These are phyloP conservation scores for Helostoma temminkii DNA, from an alignment of 2,797 vertebrate species.

Conservation along the genomic window DNA sequence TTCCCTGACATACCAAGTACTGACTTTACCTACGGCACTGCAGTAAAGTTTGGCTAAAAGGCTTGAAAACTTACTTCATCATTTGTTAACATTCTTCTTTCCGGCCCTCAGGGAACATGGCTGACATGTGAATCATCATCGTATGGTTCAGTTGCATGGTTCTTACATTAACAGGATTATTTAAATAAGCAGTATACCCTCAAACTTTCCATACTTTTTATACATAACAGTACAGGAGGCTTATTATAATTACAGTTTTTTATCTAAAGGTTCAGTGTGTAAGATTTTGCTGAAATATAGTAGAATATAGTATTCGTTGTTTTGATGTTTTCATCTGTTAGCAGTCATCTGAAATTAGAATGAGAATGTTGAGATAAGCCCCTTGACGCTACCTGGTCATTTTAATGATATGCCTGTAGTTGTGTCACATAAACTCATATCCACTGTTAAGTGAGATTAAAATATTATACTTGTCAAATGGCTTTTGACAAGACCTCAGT, in stretches of 20 bases:
- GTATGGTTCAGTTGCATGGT: slow-evolving; percentile 24
- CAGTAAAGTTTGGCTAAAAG: slow-evolving; percentile 42
- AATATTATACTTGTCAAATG: not conserved
- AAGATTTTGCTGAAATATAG: too few relatives aligned
- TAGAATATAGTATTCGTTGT: too few relatives aligned
- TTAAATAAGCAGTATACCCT: not conserved
- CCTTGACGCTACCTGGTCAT: too few relatives aligned
- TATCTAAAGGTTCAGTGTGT: too few relatives aligned
- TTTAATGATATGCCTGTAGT: too few relatives aligned
- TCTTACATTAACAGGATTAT: not conserved
- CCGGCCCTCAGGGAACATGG: slow-evolving; percentile 58
- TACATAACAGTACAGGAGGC: too few relatives aligned
- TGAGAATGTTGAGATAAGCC: too few relatives aligned
- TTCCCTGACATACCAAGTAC: slow-evolving; percentile 46
- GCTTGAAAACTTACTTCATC: slow-evolving; percentile 56
- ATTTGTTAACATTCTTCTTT: slow-evolving; percentile 55
- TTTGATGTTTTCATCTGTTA: not conserved
- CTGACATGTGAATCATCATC: slow-evolving; percentile 55
- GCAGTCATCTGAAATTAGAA: too few relatives aligned
- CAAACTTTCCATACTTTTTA: not conserved
- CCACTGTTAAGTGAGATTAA: slow-evolving; percentile 13
- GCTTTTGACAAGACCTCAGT: not conserved
- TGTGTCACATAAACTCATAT: too few relatives aligned
- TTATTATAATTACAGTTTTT: too few relatives aligned
- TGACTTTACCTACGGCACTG: slow-evolving; percentile 53